Evolutionary conservation across 1,140 invertebrate species (phyloP), one percentile per base, ranked within the genome.

Genomic region (Drosophila mayri): DNA sequence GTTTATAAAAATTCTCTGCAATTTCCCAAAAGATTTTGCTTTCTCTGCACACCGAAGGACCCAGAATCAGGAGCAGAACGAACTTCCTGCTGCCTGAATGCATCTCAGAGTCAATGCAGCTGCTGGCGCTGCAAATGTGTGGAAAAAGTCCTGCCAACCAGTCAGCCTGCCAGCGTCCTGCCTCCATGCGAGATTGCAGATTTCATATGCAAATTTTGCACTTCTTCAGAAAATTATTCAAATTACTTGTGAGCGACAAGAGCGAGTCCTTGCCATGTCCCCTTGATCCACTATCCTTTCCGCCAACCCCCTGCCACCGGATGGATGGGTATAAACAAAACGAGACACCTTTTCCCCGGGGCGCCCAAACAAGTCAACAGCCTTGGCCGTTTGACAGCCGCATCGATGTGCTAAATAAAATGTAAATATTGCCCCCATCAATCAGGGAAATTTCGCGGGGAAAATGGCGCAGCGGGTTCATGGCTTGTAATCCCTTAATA

Each of bases 131-230:
- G 67, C 63, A 68, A 84, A 63, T 76, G 57, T 75, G 64, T 83
- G 58, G 66, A 76, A 84, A 77, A 81, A 71, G 43, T 81, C 55
- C 46, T 60, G 74, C 60, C 68, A 43, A 41, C 32, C 41, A 35
- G 47, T 30, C 47, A 52, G 74, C 59, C 67, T 40, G 46, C 60
- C 52, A 30, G 44, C 28, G 58, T 47, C 60, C 43, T 40, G 40
- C 55, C 47, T 22, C 54, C 57, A 72, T 80, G 81, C 68, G 50
- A 84, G 83, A 81, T 85, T 85, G 81, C 81, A 85, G 81, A 85
- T 85, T 90, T 81, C 54, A 85, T 90, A 90, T 90, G 86, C 72
- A 90, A 90, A 90, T 90, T 90, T 81, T 79, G 70, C 78, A 90
- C 81, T 81, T 90, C 81, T 85, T 73, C 64, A 72, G 66, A 85